Conservation (phyloP, 2,797 vertebrate species). For the Stomatorhinus walkeri region DNA sequence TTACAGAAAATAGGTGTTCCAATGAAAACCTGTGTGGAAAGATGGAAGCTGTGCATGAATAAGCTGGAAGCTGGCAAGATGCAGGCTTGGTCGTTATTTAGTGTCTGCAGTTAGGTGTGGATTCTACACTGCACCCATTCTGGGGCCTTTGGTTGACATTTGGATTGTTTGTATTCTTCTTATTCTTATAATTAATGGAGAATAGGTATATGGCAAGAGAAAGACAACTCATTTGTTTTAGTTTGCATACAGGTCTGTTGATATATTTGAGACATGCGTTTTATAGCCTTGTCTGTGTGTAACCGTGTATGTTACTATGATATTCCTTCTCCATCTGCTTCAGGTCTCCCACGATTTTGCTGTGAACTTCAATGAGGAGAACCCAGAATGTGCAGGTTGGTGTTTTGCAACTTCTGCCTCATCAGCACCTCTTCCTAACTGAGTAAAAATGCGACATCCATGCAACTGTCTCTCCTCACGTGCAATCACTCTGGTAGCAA, state of each 20-base stretch:
- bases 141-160: background rate
- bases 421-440: background rate
- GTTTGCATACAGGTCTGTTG: background rate
- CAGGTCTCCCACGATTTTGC: slow-evolving; percentile 82
- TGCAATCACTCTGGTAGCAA: background rate
- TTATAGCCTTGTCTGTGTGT: slow-evolving; percentile 14
- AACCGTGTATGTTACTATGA: background rate
- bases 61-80: background rate
- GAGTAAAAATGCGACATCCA: background rate
- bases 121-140: background rate
- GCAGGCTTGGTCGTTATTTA: background rate
- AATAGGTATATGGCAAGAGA: background rate
- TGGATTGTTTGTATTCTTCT: background rate
- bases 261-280: background rate
- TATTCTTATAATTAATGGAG: background rate
- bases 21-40: background rate
- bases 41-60: background rate
- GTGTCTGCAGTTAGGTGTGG: background rate
- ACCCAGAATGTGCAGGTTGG: slow-evolving; percentile 77
- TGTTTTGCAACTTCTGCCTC: background rate
- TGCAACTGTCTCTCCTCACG: background rate
- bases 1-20: background rate
- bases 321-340: background rate
- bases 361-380: slow-evolving; percentile 77
- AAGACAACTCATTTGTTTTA: background rate